phyloP scores from a whole-genome alignment of 2,888 invertebrate genomes.

The Myopa testacea region DNA sequence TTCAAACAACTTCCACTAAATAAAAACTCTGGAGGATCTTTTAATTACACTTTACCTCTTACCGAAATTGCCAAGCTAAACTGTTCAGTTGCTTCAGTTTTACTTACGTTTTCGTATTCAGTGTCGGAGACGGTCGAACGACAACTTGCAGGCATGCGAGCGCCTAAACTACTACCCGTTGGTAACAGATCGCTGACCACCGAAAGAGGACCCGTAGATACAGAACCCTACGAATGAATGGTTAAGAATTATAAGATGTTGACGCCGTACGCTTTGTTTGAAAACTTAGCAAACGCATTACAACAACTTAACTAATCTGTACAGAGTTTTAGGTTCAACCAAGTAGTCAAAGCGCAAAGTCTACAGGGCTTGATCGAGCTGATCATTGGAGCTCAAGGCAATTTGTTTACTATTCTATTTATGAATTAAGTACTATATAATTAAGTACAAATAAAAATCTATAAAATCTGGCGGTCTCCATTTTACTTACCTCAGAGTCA shows the following conservation, averaged over 20 bases:
- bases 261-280: not conserved
- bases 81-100: not conserved
- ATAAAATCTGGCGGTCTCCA: not conserved
- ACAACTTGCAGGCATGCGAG: slow-evolving; percentile 77
- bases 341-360: not conserved
- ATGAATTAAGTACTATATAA: not conserved
- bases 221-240: slow-evolving; percentile 71
- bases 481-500: slow-evolving; percentile 86
- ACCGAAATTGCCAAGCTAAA: no score
- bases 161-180: slow-evolving; percentile 73
- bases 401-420: not conserved
- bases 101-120: slow-evolving; percentile 89
- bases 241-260: not conserved
- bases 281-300: slow-evolving; percentile 5
- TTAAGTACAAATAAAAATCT: not conserved
- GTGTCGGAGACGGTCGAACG: slow-evolving; percentile 95
- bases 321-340: not conserved
- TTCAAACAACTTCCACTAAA: no score
- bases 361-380: not conserved
- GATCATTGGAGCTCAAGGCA: not conserved
- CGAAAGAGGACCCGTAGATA: slow-evolving; percentile 72
- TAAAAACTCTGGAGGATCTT: no score
- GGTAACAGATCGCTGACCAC: slow-evolving; percentile 71
- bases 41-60: no score
- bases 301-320: not conserved